These are phyloP conservation scores for Panthera tigris DNA, from an alignment of 2,113 vertebrate genomes.

Conservation along the genomic window DNA sequence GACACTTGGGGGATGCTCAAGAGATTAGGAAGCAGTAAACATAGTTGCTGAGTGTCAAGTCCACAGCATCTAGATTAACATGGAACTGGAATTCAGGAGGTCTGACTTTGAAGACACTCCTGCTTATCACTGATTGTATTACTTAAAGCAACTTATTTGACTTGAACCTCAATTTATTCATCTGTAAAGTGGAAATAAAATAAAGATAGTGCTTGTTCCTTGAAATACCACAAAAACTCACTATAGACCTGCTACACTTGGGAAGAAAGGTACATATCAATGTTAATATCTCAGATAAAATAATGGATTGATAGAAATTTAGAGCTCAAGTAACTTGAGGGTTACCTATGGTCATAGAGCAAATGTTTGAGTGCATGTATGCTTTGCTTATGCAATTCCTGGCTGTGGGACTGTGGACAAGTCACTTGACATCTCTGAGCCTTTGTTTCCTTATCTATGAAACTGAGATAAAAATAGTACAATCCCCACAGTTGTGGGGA, in stretches of 20 bases:
- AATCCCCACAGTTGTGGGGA: neutral
- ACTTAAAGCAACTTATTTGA: neutral
- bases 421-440: neutral
- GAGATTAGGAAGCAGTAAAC: neutral
- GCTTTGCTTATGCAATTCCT: neutral
- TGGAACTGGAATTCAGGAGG: neutral
- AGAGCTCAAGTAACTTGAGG: neutral
- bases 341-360: neutral
- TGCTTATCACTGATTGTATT: neutral
- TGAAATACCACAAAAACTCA: neutral
- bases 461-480: neutral
- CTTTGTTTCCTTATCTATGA: neutral
- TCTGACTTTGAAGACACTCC: neutral
- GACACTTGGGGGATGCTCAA: neutral
- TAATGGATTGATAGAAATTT: neutral
- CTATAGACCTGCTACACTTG: neutral
- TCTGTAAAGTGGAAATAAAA: neutral
- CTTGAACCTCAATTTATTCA: neutral
- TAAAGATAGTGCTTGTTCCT: neutral
- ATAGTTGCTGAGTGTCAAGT: neutral
- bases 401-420: neutral
- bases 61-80: neutral
- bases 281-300: neutral
- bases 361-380: fast-evolving
- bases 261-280: neutral